Base-by-base conservation (phyloP, 2,888 invertebrate species). In the Cryptocephalus moraei region DNA sequence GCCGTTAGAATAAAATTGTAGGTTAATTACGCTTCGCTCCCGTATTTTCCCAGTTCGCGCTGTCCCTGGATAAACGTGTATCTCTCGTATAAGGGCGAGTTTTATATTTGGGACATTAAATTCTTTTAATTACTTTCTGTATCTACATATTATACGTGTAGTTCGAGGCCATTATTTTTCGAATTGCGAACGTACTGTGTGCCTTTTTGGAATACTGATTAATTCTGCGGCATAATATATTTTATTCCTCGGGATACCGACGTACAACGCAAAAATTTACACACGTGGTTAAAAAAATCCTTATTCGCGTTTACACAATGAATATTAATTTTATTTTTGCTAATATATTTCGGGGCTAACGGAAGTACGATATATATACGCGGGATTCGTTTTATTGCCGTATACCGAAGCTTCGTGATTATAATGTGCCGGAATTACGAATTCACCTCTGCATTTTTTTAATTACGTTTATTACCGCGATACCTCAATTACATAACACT, bases 61-160 rank as follows among this genome's bases (percentile, higher is more conserved):
- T 22, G 22, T 22, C 22, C 22, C 22, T 22, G 22, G 22, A 22
- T 22, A 22, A 22, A 22, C 22, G 22, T 22, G 22, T 22, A 36
- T 36, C 36, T 36, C 36, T 6, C 22, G 22, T 22, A 36, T 6
- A 56, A 61, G 64, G 64, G 62, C 59, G 67, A 65, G 65, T 68
- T 68, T 67, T 67, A 67, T 67, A 68, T 68, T 65, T 67, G 65
- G 65, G 64, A 67, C 68, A 68, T 68, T 67, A 68, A 68, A 68
- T 68, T 68, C 67, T 66, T 68, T 68, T 68, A 68, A 68, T 68
- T 68, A 68, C 68, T 63, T 66, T 65, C 64, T 62, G 65, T 67
- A 67, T 68, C 68, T 68, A 67, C 67, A 67, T 68, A 65, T 66
- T 66, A 67, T 66, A 65, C 64, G 65, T 66, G 66, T 65, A 66